Evolutionary conservation across 2,888 invertebrate genomes (phyloP).

Genomic region (Tachystola acroxantha): DNA sequence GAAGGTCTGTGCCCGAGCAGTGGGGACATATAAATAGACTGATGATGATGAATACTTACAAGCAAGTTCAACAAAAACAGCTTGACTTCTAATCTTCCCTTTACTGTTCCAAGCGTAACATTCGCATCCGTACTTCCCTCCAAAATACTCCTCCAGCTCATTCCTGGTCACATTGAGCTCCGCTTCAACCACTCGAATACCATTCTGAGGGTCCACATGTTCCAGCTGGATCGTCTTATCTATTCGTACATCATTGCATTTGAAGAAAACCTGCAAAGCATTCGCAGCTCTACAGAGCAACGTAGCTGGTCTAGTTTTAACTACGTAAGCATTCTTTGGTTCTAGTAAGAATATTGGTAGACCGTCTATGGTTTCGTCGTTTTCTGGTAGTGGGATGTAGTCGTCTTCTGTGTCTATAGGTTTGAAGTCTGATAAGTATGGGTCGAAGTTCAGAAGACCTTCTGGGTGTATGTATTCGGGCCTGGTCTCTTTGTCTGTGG

Average conservation of each 20-base stretch:
- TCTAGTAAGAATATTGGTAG: constrained; percentile 92
- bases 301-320: constrained; percentile 92
- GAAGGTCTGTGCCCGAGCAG: too few relatives aligned
- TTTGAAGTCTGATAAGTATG: constrained; percentile 63
- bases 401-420: constrained; percentile 67
- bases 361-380: constrained; percentile 81
- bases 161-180: constrained; percentile 87
- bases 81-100: constrained; percentile 86
- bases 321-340: constrained; percentile 92
- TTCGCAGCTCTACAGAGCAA: constrained; percentile 93
- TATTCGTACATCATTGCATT: constrained; percentile 84
- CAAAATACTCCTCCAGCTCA: constrained; percentile 90
- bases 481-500: constrained; percentile 59
- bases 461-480: constrained; percentile 71
- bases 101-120: constrained; percentile 91
- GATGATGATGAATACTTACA: constrained; percentile 81
- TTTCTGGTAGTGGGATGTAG: constrained; percentile 71
- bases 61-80: constrained; percentile 87
- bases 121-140: constrained; percentile 89
- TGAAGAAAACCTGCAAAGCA: constrained; percentile 89
- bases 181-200: constrained; percentile 86
- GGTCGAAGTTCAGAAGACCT: constrained; percentile 60
- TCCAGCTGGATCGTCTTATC: constrained; percentile 81
- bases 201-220: constrained; percentile 89
- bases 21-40: too few relatives aligned